Conservation (phyloP, 2,113 vertebrate species). For the Alligator mississippiensis region DNA sequence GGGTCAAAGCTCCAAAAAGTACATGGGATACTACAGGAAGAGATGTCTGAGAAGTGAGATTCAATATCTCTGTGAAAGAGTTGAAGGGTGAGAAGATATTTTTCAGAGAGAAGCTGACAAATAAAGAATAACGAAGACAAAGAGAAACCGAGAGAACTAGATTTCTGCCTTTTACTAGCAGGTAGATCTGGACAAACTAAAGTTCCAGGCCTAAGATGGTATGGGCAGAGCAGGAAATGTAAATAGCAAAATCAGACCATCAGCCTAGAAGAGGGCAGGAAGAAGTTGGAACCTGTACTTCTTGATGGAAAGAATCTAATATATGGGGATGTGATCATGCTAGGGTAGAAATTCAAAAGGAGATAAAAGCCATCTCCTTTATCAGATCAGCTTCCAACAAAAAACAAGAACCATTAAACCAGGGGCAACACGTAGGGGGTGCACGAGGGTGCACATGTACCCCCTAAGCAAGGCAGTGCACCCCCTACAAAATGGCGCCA, state of each 20-base stretch:
- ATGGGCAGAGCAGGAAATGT: background rate
- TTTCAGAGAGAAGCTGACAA: background rate
- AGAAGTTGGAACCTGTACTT: background rate
- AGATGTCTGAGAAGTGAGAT: background rate
- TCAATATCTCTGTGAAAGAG: background rate
- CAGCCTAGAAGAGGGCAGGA: background rate
- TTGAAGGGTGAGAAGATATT: background rate
- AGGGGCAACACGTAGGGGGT: background rate
- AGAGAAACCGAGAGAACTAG: background rate
- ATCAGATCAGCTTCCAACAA: background rate
- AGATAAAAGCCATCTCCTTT: background rate
- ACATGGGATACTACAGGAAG: background rate
- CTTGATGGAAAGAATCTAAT: background rate
- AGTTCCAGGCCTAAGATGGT: background rate
- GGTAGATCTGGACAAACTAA: background rate
- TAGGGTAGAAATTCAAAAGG: background rate
- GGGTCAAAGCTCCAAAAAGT: background rate
- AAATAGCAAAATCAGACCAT: background rate
- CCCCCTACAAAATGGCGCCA: too few relatives aligned
- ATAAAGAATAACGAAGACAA: background rate
- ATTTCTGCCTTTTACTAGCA: background rate
- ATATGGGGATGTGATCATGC: background rate
- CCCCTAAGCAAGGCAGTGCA: too few relatives aligned
- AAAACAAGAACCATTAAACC: slow-evolving; percentile 1
- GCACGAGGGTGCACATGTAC: too few relatives aligned